phyloP scores from a whole-genome alignment of 2,113 vertebrate species.

The Scomber colias region DNA sequence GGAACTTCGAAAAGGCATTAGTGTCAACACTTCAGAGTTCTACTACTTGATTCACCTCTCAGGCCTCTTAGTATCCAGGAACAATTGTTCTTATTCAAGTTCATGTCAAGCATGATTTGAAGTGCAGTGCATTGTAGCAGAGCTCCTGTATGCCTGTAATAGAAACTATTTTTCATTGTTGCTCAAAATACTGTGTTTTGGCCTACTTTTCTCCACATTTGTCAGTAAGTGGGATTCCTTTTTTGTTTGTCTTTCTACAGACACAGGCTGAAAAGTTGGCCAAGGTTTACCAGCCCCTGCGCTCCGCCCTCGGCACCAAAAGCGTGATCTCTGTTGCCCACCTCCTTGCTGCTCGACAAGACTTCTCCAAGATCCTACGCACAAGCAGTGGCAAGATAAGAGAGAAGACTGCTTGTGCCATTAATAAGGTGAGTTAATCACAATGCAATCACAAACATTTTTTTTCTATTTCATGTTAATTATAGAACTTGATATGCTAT shows the following conservation, averaged over 20 bases:
- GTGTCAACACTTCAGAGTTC: background rate
- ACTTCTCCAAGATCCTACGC: constrained; percentile 95
- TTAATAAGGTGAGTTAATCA: constrained; percentile 90
- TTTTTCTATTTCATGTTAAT: background rate
- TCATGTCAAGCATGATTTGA: too few species aligned
- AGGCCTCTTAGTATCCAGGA: background rate
- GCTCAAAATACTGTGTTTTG: background rate
- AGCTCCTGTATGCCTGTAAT: background rate
- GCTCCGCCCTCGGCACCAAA: constrained; percentile 87
- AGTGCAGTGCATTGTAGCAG: too few species aligned
- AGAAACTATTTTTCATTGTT: background rate
- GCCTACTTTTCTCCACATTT: background rate
- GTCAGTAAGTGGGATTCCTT: background rate
- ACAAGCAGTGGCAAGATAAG: constrained; percentile 94
- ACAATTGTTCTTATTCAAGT: too few species aligned
- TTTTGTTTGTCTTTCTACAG: constrained; percentile 74
- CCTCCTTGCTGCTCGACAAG: constrained; percentile 93
- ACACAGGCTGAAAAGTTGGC: constrained; percentile 92
- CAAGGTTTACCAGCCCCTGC: constrained; percentile 94
- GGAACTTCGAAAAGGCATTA: too few species aligned
- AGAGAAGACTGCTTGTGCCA: constrained; percentile 96
- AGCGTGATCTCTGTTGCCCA: constrained; percentile 90
- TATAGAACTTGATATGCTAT: background rate
- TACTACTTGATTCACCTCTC: background rate
- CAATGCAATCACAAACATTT: too few species aligned